Percentiles rank a stretch among this genome's conserved stretches.
Evolutionary conservation across 1,140 invertebrate genomes (phyloP).

Genomic region (Drosophila repletoides): DNA sequence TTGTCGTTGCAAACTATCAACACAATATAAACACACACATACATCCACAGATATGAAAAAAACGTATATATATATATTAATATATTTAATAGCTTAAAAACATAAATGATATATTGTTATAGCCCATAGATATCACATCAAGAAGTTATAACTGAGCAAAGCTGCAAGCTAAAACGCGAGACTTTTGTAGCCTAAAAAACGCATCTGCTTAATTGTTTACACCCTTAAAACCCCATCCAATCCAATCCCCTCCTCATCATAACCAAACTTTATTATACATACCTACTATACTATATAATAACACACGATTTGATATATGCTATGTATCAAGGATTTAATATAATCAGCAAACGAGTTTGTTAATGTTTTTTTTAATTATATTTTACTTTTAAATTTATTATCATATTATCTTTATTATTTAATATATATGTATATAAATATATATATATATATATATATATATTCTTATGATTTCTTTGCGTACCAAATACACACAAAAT

Average conservation of each 20-base stretch:
- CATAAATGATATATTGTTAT: conserved; percentile 49
- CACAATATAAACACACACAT: conserved; percentile 18
- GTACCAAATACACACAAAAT: conserved; percentile 75
- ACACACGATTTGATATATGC: conserved; percentile 35
- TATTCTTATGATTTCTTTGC: conserved; percentile 68
- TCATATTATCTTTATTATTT: conserved; percentile 59
- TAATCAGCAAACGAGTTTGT: conserved; percentile 61
- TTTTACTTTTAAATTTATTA: conserved; percentile 43
- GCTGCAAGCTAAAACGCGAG: conserved; percentile 30
- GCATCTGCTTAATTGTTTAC: conserved; percentile 31
- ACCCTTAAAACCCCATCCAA: background rate
- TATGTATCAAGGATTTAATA: background rate
- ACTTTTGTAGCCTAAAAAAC: conserved; percentile 6
- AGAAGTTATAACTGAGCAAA: conserved; percentile 13
- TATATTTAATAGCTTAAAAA: conserved; percentile 28
- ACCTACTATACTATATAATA: conserved; percentile 23
- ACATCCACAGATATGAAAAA: conserved; percentile 27
- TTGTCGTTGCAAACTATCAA: conserved; percentile 40
- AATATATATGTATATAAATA: conserved; percentile 29
- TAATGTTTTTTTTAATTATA: conserved; percentile 63
- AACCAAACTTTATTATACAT: conserved; percentile 12
- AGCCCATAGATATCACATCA: conserved; percentile 8
- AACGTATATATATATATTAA: conserved; percentile 12
- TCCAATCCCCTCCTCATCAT: background rate
- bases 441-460: conserved; percentile 40